Evolutionary conservation across 2,113 vertebrate genomes (phyloP), one percentile per base, ranked within the genome.

Genomic region (Daphoenositta chrysoptera): DNA sequence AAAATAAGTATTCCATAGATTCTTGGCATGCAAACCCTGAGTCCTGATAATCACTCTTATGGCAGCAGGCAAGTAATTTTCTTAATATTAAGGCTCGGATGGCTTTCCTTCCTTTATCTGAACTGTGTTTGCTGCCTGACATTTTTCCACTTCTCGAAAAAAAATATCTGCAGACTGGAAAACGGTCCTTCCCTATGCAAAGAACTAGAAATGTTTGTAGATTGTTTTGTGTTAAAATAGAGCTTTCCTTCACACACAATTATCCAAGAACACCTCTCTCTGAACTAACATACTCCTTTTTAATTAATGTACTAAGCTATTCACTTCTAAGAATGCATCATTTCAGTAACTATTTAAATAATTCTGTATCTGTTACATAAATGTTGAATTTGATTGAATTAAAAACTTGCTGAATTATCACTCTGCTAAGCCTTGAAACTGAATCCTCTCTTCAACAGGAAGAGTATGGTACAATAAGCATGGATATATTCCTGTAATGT

Each of bases 401-500:
- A 71, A 68, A 82, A 63, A 5, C 24, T 60, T 19, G 20, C 13
- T 48, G 9, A 88, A 69, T 57, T n/a, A 57, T 17, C 15, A 61
- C 28, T 61, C 21, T 40, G 24, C 17, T 35, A 87, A 81, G 45
- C 13, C 10, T 48, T 16, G 1, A 77, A 76, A 72, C 2, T 2
- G 31, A 53, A 31, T 54, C 58, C 82, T 70, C 27, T 63, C 53
- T 88, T 54, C 53, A 47, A 50, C 1, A 63, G 39, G 39, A 88
- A 39, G 5, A 20, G 7, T 10, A 23, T 14, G 9, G 31, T 65
- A 53, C 24, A 73, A 45, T n/a, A 65, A 66, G 28, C 27, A 63
- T 5, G 10, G 9, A 24, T 28, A 39, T 58, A 72, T n/a, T 76
- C 24, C 21, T n/a, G 10, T 20, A 54, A 27, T 0, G 0, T 63